Conservation (phyloP, 2,888 invertebrate genomes). For the Apotomis turbidana region DNA sequence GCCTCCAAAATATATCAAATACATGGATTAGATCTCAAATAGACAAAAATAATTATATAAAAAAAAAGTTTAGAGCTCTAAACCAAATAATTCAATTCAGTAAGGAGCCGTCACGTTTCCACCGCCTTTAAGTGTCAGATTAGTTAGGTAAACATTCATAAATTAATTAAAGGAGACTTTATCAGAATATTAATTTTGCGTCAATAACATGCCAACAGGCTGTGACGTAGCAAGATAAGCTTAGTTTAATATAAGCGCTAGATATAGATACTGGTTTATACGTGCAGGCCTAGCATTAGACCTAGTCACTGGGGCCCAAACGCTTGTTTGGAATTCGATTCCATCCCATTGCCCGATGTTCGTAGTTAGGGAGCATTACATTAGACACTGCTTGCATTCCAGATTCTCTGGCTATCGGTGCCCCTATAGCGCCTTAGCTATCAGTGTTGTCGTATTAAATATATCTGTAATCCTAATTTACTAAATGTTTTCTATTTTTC, state of each 20-base stretch:
- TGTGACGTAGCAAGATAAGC: constrained; percentile 44
- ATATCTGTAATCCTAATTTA: background rate
- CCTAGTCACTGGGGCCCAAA: constrained; percentile 59
- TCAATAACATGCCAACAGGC: constrained; percentile 38
- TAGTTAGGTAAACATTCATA: constrained; percentile 54
- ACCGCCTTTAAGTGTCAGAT: constrained; percentile 59
- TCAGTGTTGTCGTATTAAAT: background rate
- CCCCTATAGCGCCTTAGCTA: background rate
- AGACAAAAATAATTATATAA: too few species aligned
- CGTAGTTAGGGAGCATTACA: constrained; percentile 73
- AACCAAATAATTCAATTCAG: background rate
- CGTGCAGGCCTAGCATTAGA: constrained; percentile 47
- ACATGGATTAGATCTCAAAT: too few species aligned
- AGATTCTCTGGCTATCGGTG: constrained; percentile 48
- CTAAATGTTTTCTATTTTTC: too few species aligned
- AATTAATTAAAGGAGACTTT: constrained; percentile 56
- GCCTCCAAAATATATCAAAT: too few species aligned
- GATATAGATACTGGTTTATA: constrained; percentile 39
- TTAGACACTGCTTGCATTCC: constrained; percentile 76
- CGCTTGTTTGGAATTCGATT: constrained; percentile 76
- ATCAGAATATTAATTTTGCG: constrained; percentile 55
- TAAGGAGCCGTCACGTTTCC: constrained; percentile 27
- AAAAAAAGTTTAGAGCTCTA: background rate
- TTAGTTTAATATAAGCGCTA: constrained; percentile 33
- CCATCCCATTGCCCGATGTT: constrained; percentile 64